Conservation (phyloP, 2,888 invertebrate genomes). For the Thysanoteuthis rhombus region DNA sequence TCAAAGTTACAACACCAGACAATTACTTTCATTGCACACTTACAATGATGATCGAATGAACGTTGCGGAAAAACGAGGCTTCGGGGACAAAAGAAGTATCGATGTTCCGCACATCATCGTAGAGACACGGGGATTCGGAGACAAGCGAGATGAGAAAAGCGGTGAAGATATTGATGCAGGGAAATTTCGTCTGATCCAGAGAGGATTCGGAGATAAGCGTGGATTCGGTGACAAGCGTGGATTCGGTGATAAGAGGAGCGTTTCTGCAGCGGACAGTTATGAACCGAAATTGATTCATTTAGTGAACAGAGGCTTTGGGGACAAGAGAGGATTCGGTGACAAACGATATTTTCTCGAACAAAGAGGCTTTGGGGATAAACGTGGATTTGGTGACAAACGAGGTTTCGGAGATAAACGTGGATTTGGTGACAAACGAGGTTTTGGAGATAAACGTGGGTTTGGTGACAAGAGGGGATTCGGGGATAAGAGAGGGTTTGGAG, state of each 20-base stretch:
- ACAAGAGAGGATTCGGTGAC: slow-evolving; percentile 31
- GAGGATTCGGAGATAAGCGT: background rate
- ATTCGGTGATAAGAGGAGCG: background rate
- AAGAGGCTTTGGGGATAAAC: slow-evolving; percentile 26
- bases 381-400: slow-evolving; percentile 35
- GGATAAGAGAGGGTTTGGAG: slow-evolving; percentile 38
- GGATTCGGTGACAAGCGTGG: slow-evolving; percentile 17
- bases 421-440: slow-evolving; percentile 40
- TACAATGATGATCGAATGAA: background rate
- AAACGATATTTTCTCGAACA: slow-evolving; percentile 39
- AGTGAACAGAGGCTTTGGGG: background rate
- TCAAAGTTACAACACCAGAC: background rate
- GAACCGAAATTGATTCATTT: background rate
- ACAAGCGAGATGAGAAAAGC: background rate
- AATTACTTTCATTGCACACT: background rate
- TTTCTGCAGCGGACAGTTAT: background rate
- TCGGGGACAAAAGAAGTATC: slow-evolving; percentile 16
- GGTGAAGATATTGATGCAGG: background rate
- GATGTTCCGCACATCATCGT: background rate
- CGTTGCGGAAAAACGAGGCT: background rate
- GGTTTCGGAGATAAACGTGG: slow-evolving; percentile 41
- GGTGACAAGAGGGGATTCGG: slow-evolving; percentile 40
- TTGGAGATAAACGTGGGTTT: slow-evolving; percentile 42
- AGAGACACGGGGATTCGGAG: slow-evolving; percentile 19
- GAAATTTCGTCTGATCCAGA: background rate